Conservation (phyloP, 2,113 vertebrate genomes). For the Cisticola juncidis region DNA sequence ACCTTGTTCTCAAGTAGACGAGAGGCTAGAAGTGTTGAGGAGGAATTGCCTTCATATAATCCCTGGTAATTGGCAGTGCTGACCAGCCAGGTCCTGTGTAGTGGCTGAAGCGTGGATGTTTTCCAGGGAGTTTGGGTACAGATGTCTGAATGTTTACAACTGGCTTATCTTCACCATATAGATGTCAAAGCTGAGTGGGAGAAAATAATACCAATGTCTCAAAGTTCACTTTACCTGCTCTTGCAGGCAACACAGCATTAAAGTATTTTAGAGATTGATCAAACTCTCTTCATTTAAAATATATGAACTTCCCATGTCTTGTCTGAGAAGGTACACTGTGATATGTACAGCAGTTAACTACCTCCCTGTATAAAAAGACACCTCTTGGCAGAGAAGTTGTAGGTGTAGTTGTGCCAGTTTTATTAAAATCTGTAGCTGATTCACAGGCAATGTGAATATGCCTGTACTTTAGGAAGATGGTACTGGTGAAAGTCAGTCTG, state of each 20-base stretch:
- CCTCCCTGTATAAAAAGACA: neutral
- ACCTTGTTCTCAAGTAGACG: neutral
- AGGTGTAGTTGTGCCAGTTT: neutral
- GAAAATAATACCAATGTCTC: neutral
- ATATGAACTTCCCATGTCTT: neutral
- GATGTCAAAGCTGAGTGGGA: neutral
- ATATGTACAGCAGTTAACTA: neutral
- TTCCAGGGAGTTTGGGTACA: neutral
- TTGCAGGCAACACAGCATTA: neutral
- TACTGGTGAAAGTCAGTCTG: neutral
- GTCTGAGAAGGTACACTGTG: neutral
- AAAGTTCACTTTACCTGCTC: neutral
- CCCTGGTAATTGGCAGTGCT: neutral
- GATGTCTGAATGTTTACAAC: neutral
- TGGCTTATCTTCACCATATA: neutral
- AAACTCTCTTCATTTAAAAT: neutral
- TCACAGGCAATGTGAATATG: neutral
- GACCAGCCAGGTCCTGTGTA: rapidly evolving
- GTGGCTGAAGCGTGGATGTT: neutral
- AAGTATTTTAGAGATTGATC: neutral
- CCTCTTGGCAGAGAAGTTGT: neutral
- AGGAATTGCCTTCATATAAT: neutral
- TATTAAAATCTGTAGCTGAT: neutral
- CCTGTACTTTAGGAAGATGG: neutral
- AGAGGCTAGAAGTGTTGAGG: neutral